Conservation (phyloP, 1,140 invertebrate genomes). For the Drosophila tristis region DNA sequence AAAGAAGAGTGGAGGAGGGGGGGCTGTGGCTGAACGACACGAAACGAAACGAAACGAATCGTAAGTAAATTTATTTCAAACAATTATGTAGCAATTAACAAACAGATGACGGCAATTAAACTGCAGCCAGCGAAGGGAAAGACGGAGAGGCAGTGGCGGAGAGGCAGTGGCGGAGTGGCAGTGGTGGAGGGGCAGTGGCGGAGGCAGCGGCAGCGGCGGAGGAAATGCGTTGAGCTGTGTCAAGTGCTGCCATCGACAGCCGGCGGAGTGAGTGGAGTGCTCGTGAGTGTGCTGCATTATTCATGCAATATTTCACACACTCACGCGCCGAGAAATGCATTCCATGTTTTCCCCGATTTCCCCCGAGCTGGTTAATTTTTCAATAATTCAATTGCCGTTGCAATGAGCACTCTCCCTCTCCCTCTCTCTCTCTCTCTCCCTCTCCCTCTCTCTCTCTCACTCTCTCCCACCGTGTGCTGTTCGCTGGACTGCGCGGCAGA, state of each 20-base stretch:
- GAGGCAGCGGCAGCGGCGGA: too few species aligned
- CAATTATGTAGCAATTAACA: constrained; percentile 82
- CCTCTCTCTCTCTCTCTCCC: too few species aligned
- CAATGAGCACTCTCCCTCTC: neutral
- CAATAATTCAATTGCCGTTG: constrained; percentile 72
- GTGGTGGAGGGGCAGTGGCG: too few species aligned
- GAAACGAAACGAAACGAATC: constrained; percentile 12
- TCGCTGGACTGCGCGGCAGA: constrained; percentile 20
- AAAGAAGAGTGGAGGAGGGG: neutral
- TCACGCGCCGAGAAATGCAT: constrained; percentile 40
- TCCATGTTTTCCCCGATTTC: constrained; percentile 31
- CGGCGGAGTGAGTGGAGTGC: constrained; percentile 12
- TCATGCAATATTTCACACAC: constrained; percentile 67
- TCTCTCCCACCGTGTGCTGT: too few species aligned
- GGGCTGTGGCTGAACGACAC: neutral
- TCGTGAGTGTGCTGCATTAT: constrained; percentile 52
- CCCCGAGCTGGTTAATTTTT: constrained; percentile 70
- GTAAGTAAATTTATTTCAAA: constrained; percentile 81
- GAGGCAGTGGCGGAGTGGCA: too few species aligned
- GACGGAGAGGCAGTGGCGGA: neutral
- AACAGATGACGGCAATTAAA: constrained; percentile 81
- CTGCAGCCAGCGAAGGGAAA: constrained; percentile 8
- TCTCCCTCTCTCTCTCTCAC: too few species aligned
- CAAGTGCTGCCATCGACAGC: constrained; percentile 47
- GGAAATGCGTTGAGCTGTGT: constrained; percentile 26